Evolutionary conservation across 92 coral and sea anemone genomes (phyloP).

Genomic region (Zoanthus gigantus): DNA sequence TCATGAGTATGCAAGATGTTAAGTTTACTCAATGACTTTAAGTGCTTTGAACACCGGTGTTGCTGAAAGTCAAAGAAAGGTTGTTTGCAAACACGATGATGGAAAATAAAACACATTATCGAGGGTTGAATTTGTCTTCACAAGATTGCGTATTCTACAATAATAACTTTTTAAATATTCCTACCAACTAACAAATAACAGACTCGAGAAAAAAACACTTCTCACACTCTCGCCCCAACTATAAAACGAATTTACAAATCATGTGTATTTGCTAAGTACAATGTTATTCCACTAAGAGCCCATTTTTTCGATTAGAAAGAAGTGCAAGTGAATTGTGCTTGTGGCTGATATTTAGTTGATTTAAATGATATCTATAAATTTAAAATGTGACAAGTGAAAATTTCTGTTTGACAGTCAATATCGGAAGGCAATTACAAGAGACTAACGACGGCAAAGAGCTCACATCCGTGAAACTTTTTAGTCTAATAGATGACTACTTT

Average conservation of each 20-base stretch:
- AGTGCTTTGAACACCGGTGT: background rate
- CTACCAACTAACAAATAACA: conserved; percentile 18
- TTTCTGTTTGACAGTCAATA: conserved; percentile 26
- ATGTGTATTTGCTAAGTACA: conserved; percentile 4
- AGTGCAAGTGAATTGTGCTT: conserved; percentile 7
- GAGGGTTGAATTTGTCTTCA: background rate
- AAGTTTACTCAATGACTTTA: background rate
- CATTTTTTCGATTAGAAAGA: conserved; percentile 22
- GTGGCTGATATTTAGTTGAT: conserved; percentile 16
- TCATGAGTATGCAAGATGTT: background rate
- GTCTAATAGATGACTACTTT: background rate
- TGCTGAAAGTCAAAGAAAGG: background rate
- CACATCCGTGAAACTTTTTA: conserved; percentile 17
- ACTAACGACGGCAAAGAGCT: background rate
- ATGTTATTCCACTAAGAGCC: conserved; percentile 6
- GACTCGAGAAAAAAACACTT: background rate
- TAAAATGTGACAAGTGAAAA: conserved; percentile 29
- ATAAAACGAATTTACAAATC: background rate
- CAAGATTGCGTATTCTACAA: background rate
- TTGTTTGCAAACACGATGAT: conserved; percentile 27
- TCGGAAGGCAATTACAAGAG: conserved; percentile 11
- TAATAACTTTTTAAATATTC: conserved; percentile 29
- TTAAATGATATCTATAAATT: conserved; percentile 20
- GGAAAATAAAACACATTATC: background rate
- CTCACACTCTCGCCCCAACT: background rate